phyloP scores from a whole-genome alignment of 2,888 invertebrate genomes.

The Dicycla oo region DNA sequence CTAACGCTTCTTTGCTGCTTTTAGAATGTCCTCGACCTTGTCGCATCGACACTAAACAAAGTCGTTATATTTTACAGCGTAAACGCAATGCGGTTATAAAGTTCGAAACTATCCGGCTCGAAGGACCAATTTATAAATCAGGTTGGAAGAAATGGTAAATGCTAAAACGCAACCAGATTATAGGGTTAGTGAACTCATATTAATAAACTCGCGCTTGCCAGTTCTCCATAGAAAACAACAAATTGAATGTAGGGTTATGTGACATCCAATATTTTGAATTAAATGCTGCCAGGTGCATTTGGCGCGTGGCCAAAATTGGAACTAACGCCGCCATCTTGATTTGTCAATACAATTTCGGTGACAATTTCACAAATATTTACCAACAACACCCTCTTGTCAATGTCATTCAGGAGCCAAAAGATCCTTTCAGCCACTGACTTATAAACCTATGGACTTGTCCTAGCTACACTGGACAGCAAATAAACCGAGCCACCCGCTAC shows the following conservation, averaged over 20 bases:
- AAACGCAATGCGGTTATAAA: neutral
- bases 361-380: no score
- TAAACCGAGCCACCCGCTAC: no score
- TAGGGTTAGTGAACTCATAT: neutral
- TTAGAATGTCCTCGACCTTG: neutral
- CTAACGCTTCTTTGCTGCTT: neutral
- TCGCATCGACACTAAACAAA: neutral
- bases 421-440: no score
- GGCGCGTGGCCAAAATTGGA: no score
- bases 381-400: no score
- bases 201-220: no score
- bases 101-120: slow-evolving; percentile 13
- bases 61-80: neutral
- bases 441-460: no score
- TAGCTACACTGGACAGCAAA: no score
- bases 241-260: neutral
- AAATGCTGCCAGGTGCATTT: neutral
- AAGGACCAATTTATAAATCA: neutral
- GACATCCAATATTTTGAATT: neutral
- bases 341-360: no score
- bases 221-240: neutral
- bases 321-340: no score
- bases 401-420: no score
- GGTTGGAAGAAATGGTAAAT: neutral
- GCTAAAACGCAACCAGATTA: neutral